These are phyloP conservation scores for Strix uralensis DNA, from an alignment of 2,113 vertebrate genomes.

Conservation along the genomic window DNA sequence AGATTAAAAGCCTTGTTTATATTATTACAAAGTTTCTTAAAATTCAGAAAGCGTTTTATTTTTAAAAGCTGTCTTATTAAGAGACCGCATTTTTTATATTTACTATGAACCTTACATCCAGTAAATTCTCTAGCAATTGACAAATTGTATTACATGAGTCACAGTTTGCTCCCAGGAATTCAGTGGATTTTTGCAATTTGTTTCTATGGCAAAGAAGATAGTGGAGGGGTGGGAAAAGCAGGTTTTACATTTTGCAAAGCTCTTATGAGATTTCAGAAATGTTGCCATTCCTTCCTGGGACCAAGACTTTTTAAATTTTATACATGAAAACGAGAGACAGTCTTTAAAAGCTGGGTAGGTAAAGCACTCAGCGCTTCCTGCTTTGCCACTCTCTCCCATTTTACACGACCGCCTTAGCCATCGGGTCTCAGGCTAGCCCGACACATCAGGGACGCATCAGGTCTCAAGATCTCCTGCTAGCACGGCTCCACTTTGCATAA, in stretches of 20 bases:
- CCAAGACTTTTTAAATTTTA: neutral
- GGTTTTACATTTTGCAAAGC: neutral
- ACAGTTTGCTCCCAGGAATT: slow-evolving; percentile 18
- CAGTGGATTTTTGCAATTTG: neutral
- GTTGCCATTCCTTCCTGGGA: neutral
- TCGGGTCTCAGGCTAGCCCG: fast-evolving
- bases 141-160: neutral
- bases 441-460: neutral
- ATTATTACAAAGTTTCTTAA: slow-evolving; percentile 44
- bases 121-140: neutral
- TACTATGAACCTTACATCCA: neutral
- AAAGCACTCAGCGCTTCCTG: neutral
- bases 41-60: neutral
- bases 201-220: neutral
- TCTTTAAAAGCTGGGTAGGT: neutral
- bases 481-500: neutral
- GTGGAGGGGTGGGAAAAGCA: neutral
- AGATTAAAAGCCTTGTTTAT: slow-evolving; percentile 31
- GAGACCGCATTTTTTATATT: neutral
- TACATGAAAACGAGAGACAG: neutral
- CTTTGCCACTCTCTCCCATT: neutral
- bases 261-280: neutral
- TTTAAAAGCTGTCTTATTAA: slow-evolving; percentile 6
- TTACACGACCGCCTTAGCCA: neutral
- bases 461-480: neutral